A percentile compares a stretch with the other conserved stretches of the same genome.
Conservation (phyloP, 2,113 vertebrate genomes). For the Miniopterus natalensis region DNA sequence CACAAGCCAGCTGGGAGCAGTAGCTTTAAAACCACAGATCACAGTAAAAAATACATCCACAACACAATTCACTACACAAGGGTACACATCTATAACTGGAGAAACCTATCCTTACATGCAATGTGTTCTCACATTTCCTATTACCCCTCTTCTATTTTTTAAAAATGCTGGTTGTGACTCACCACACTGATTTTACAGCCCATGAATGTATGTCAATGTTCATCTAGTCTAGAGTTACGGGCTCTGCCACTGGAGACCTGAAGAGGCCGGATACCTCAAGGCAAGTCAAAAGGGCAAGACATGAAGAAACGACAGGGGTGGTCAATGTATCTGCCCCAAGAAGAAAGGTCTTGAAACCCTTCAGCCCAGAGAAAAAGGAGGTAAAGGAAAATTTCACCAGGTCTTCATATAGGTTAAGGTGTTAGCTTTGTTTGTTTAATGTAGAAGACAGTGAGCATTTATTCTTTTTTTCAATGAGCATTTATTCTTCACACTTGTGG, state of each 20-base stretch:
- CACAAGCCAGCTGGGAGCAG: background rate
- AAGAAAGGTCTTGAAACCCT: background rate
- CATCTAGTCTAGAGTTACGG: background rate
- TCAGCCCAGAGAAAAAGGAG: background rate
- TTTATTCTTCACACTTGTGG: background rate
- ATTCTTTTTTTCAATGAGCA: background rate
- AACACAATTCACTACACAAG: background rate
- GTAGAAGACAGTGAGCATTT: background rate
- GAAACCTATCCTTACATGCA: background rate
- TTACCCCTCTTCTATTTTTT: constrained; percentile 11
- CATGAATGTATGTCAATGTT: background rate
- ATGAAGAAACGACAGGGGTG: background rate
- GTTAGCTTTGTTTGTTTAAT: background rate
- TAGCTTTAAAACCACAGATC: background rate
- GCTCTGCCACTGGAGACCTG: background rate
- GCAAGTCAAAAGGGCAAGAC: background rate
- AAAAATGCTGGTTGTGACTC: background rate
- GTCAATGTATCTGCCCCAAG: background rate
- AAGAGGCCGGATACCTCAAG: background rate
- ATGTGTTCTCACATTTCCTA: background rate
- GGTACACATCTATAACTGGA: background rate
- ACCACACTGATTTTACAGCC: background rate
- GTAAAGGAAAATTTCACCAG: background rate
- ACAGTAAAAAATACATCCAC: background rate
- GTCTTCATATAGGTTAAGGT: background rate